phyloP scores from a whole-genome alignment of 2,797 vertebrate genomes.

The Eurystomus glaucurus region DNA sequence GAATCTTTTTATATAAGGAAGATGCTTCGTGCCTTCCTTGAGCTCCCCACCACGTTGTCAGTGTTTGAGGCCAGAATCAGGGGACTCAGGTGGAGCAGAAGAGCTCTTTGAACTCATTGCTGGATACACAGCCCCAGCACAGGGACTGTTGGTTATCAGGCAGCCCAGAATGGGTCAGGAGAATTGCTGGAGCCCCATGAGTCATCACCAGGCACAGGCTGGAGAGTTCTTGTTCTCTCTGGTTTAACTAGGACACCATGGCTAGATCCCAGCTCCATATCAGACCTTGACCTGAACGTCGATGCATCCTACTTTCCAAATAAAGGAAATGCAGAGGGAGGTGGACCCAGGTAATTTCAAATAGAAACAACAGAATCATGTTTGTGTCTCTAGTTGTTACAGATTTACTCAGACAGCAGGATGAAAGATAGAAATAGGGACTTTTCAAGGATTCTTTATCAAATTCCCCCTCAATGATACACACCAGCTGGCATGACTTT shows the following conservation, averaged over 20 bases:
- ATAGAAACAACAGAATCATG: not conserved
- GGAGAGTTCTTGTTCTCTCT: not conserved
- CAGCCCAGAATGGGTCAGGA: not conserved
- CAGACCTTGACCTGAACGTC: not conserved
- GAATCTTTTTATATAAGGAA: not conserved
- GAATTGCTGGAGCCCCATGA: not conserved
- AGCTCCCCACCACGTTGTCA: not conserved
- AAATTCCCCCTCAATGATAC: too few species aligned
- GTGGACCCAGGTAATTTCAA: not conserved
- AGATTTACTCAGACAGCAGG: not conserved
- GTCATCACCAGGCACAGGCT: not conserved
- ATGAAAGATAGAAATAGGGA: not conserved
- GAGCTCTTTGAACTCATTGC: not conserved
- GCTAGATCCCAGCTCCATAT: not conserved
- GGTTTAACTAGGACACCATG: not conserved
- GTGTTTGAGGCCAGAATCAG: not conserved
- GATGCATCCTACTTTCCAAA: not conserved
- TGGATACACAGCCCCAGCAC: not conserved
- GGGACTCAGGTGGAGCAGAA: not conserved
- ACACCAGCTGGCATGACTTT: not conserved
- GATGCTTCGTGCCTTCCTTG: fast-evolving
- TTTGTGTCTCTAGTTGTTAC: not conserved
- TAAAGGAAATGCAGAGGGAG: not conserved
- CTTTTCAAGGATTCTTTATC: not conserved
- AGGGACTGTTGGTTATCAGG: fast-evolving